A percentile compares a stretch with the other conserved stretches of the same genome.
These are phyloP conservation scores for Ceratosolen fusciceps DNA, from an alignment of 1,140 invertebrate species.

Conservation along the genomic window DNA sequence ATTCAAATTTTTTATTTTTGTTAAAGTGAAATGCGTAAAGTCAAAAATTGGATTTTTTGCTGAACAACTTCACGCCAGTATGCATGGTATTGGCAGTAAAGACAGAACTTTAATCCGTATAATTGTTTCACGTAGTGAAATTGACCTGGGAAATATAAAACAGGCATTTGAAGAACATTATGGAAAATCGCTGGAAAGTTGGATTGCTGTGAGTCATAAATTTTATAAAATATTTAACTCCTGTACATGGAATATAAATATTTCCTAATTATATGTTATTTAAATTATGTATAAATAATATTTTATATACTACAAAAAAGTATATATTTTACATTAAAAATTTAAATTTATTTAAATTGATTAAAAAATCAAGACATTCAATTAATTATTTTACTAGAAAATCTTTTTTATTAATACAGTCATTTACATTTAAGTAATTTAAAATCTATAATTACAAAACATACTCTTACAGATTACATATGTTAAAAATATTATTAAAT, in stretches of 20 bases:
- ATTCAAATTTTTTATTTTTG: constrained; percentile 52
- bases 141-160: constrained; percentile 93
- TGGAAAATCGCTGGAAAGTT: constrained; percentile 85
- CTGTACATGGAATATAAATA: too few species aligned
- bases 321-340: too few species aligned
- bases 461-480: too few species aligned
- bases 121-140: constrained; percentile 91
- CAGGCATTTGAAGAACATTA: constrained; percentile 89
- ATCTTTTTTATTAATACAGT: too few species aligned
- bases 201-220: constrained; percentile 82
- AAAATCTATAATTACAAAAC: too few species aligned
- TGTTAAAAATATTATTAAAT: neutral
- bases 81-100: constrained; percentile 91
- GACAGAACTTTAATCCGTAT: constrained; percentile 92
- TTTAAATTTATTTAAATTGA: too few species aligned
- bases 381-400: too few species aligned
- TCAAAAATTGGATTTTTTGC: constrained; percentile 95
- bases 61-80: constrained; percentile 88
- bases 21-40: constrained; percentile 87
- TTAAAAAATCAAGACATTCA: too few species aligned
- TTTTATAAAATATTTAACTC: too few species aligned
- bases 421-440: too few species aligned
- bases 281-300: neutral
- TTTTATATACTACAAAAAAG: neutral
- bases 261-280: too few species aligned